Evolutionary conservation across 1,140 invertebrate species (phyloP).

Genomic region (Acromyrmex echinatior): DNA sequence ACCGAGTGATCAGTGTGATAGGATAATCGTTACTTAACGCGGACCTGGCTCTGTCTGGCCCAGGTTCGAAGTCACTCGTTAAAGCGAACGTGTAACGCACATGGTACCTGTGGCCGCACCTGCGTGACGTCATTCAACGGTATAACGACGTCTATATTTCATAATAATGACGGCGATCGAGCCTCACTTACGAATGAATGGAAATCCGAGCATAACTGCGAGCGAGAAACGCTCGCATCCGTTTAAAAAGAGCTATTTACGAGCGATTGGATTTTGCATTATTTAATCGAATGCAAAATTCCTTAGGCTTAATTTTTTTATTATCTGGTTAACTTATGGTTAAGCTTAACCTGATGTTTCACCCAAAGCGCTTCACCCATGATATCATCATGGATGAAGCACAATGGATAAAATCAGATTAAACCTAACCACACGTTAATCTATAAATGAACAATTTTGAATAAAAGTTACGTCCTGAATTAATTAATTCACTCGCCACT

Average conservation of each 20-base stretch:
- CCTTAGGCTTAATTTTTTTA: neutral
- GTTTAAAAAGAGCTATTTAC: conserved; percentile 16
- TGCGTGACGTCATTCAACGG: conserved; percentile 68
- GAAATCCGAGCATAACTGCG: conserved; percentile 25
- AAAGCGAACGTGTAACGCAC: conserved; percentile 36
- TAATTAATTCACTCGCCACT: neutral
- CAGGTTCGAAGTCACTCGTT: conserved; percentile 51
- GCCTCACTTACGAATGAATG: conserved; percentile 41
- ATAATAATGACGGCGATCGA: conserved; percentile 60
- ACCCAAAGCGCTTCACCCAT: no score
- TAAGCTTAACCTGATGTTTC: no score
- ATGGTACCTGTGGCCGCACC: conserved; percentile 67
- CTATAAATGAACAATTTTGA: neutral
- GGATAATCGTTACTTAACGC: conserved; percentile 70
- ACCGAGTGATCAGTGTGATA: conserved; percentile 26
- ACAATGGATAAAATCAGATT: no score
- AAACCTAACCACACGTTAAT: neutral
- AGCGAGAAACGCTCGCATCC: conserved; percentile 14
- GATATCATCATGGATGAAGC: no score
- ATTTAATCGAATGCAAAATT: neutral
- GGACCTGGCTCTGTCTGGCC: conserved; percentile 28
- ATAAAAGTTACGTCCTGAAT: neutral
- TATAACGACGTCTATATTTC: conserved; percentile 63
- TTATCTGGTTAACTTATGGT: no score
- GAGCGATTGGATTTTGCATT: conserved; percentile 13